phyloP scores from a whole-genome alignment of 2,113 vertebrate genomes.

The Hylia prasina region DNA sequence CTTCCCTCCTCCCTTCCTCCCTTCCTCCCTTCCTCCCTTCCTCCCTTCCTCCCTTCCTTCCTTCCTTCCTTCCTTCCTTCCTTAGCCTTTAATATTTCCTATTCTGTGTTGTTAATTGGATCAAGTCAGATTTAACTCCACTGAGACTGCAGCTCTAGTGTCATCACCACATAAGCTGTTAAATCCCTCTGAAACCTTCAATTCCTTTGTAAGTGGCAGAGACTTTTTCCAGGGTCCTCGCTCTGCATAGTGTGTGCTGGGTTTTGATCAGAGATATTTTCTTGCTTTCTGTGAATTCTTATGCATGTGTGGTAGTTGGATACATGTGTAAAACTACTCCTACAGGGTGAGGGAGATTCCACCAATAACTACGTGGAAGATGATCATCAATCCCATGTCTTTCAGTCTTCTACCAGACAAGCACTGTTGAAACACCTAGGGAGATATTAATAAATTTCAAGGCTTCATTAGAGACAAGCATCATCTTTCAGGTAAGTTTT shows the following conservation, averaged over 20 bases:
- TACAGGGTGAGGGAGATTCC: neutral
- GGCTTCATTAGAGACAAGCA: neutral
- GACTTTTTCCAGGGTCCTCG: neutral
- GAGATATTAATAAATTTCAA: neutral
- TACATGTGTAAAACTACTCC: neutral
- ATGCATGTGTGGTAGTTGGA: neutral
- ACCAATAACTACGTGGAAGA: neutral
- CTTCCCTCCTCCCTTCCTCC: neutral
- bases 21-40: neutral
- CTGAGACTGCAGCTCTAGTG: neutral
- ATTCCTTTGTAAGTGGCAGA: neutral
- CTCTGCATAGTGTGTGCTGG: neutral
- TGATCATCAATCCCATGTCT: neutral
- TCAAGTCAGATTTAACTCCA: slow-evolving; percentile 14
- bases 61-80: neutral
- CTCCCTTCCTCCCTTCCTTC: too few species aligned
- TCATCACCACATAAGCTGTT: neutral
- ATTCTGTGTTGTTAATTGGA: neutral
- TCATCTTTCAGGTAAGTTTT: neutral
- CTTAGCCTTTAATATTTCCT: neutral
- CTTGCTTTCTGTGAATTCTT: neutral
- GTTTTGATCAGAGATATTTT: neutral
- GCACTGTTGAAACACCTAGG: neutral
- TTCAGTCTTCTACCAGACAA: neutral
- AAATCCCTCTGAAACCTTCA: neutral